These are phyloP conservation scores for Loxodonta africana DNA, from an alignment of 2,113 vertebrate species.

Conservation along the genomic window DNA sequence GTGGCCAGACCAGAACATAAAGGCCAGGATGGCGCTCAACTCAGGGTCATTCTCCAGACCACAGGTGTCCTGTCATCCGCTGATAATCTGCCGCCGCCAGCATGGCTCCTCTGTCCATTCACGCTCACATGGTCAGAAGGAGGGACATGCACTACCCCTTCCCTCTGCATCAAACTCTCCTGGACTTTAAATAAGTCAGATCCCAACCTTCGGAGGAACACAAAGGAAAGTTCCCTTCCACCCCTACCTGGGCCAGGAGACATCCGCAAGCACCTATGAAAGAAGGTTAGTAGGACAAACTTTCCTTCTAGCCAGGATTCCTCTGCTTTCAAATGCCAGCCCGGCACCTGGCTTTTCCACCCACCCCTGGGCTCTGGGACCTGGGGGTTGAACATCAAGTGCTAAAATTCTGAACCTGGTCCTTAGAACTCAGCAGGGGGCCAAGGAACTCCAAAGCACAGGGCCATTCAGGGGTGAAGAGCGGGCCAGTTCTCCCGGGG, in stretches of 20 bases:
- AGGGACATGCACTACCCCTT: not conserved
- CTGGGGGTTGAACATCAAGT: not conserved
- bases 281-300: not conserved
- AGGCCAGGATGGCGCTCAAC: not conserved
- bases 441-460: not conserved
- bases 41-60: not conserved
- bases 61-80: not conserved
- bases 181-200: not conserved
- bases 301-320: not conserved
- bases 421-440: not conserved
- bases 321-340: not conserved
- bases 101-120: not conserved
- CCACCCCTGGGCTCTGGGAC: not conserved
- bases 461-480: not conserved
- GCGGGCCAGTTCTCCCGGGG: not conserved
- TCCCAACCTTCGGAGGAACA: not conserved
- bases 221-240: not conserved
- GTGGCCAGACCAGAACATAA: not conserved
- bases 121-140: not conserved
- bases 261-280: not conserved
- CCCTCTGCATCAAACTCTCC: not conserved
- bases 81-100: fast-evolving
- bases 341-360: not conserved
- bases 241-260: not conserved
- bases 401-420: not conserved